Base-by-base conservation (phyloP, 2,888 invertebrate species). In the Melinaea marsaeus region DNA sequence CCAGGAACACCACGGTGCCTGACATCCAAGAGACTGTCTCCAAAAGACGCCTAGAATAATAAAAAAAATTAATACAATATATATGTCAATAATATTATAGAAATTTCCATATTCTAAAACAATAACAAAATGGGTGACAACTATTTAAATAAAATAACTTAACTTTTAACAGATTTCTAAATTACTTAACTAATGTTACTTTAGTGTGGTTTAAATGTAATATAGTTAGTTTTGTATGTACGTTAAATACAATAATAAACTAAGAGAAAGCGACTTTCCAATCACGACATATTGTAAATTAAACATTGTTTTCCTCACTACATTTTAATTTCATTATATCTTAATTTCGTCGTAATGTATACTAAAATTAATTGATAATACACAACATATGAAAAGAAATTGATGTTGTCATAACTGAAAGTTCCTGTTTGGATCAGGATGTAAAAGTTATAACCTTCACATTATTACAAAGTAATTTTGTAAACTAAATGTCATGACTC, bases 1-100 rank as follows among this genome's bases (percentile, higher is more conserved):
- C 80, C 80, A 0, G 88, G 88, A 32, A 80, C 72, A 9, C 89
- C 89, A 3, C 88, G 81, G 60, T 89, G 88, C 57, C 89, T 80
- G 64, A 83, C 65, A 73, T 90, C 86, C 13, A 88, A 74, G 0
- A 86, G 74, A 22, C 83, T 85, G 1, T 89, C 86, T 47, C 86
- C 86, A 66, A 84, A 89, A 60, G 77, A 75, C 9, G 79, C 77
- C 88, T 87, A 77, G 67, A 84, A 82, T 60, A 22, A 13, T 57
- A 59, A 61, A 58, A 54, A 55, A n/a, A 58, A 42, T 2, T 48
- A 22, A 47, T 22, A 22, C 22, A 22, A 22, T 22, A 22, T 22
- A 22, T 0, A 22, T 22, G 22, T 22, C 22, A 22, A 22, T 22
- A 22, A 22, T 22, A 22, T 22, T 22, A 22, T 22, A 22, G 22